These are phyloP conservation scores for Ochropleura leucogaster DNA, from an alignment of 2,888 invertebrate genomes.

Conservation along the genomic window DNA sequence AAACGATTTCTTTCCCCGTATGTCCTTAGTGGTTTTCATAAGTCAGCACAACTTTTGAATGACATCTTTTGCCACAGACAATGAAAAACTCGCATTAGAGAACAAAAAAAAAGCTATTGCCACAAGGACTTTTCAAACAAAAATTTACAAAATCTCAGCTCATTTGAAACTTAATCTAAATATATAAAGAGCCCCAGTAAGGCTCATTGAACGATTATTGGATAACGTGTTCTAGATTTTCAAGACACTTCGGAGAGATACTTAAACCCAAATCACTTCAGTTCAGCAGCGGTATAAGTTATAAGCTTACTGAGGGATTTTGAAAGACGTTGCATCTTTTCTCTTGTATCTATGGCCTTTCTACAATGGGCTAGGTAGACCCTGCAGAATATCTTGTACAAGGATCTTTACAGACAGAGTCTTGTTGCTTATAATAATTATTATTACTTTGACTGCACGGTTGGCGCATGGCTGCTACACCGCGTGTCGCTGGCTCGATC, in stretches of 20 bases:
- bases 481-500: too few species aligned
- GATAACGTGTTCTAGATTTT: conserved; percentile 34
- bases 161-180: conserved; percentile 14
- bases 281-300: conserved; percentile 18
- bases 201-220: conserved; percentile 46
- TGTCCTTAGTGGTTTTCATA: too few species aligned
- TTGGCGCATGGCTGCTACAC: too few species aligned
- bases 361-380: neutral
- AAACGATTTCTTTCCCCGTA: neutral
- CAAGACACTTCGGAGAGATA: conserved; percentile 15
- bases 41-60: neutral
- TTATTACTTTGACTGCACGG: too few species aligned
- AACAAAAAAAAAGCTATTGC: neutral
- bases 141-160: conserved; percentile 11
- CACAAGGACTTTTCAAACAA: neutral
- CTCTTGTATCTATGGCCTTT: neutral
- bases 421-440: too few species aligned
- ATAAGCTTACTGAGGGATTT: neutral
- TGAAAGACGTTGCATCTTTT: neutral
- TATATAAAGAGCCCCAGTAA: conserved; percentile 7
- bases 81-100: neutral
- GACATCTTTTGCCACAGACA: neutral
- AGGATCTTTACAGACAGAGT: too few species aligned
- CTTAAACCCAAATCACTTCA: conserved; percentile 46
- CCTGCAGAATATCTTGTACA: neutral